Evolutionary conservation across 2,113 vertebrate genomes (phyloP), one percentile per base, ranked within the genome.

Genomic region (Morone chrysops): DNA sequence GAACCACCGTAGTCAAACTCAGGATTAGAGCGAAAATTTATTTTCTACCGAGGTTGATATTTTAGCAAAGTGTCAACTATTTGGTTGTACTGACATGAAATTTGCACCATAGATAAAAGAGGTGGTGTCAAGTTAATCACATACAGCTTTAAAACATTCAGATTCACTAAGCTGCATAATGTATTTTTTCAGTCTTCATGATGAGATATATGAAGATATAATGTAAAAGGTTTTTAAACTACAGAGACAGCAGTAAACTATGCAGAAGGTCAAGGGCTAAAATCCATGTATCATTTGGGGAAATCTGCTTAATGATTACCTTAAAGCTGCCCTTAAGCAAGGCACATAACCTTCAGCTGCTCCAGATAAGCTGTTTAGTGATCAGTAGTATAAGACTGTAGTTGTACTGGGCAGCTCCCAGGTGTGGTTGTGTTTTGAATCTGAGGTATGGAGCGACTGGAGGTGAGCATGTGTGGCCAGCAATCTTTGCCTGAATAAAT

Each of bases 311-410:
- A 69, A 82, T 86, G 84, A 88, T 83, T 76, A 70, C 80, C 63
- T 79, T 74, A 61, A 90, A 88, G 72, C 75, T 84, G 81, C 84
- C 85, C 80, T 80, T 80, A 77, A 87, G 89, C 79, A 88, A 81
- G 63, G 71, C 53, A 75, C 13, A 17, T 74, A 80, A 73, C 80
- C 70, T 81, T 75, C 68, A 72, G 76, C 74, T 61, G 43, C 80
- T 75, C 31, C 61, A 22, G 63, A 75, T 65, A 73, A 84, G 56
- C 75, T 41, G 65, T 73, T 48, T 57, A 20, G 22, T 50, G 75
- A 81, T 89, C 73, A 70, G 61, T 14, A 72, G 48, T 36, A 38
- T 78, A 66, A 85, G 80, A 70, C 73, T 78, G 18, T 5, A 69
- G 70, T 80, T 82, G 70, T 36, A 53, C 31, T n/a, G 36, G 63